A percentile compares a stretch with the other conserved stretches of the same genome.
Evolutionary conservation across 1,140 invertebrate species (phyloP).

Genomic region (Bathynomus jamesi): DNA sequence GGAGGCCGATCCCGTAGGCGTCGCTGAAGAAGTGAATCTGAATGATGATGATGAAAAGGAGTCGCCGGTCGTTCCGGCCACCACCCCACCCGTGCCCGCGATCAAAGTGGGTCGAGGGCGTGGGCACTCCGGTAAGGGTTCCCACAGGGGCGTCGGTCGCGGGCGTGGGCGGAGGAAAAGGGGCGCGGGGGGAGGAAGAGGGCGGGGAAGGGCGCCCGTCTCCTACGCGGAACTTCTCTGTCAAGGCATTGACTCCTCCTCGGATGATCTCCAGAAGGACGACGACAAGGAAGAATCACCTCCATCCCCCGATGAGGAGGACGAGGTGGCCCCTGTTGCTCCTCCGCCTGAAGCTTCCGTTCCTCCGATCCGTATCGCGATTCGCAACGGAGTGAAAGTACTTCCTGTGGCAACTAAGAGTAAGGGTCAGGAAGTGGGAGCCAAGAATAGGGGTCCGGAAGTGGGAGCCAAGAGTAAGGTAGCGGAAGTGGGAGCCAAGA

Average conservation of each 20-base stretch:
- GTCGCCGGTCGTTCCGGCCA: not conserved
- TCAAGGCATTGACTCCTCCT: not conserved
- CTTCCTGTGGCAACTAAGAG: slow-evolving; percentile 40
- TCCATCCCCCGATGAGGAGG: slow-evolving; percentile 7
- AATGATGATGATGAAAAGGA: not conserved
- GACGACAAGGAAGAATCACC: not conserved
- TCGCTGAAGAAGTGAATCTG: not conserved
- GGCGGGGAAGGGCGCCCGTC: not conserved
- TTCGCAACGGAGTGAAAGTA: slow-evolving; percentile 62
- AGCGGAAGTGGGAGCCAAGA: too few species aligned
- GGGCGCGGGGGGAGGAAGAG: not conserved
- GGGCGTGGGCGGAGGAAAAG: not conserved
- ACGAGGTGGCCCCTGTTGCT: not conserved
- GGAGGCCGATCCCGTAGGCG: not conserved
- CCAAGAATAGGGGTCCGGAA: too few species aligned
- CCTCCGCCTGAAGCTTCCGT: slow-evolving; percentile 7
- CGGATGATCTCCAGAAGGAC: not conserved
- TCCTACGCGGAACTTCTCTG: not conserved
- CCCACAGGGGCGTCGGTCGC: not conserved
- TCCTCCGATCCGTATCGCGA: slow-evolving; percentile 49
- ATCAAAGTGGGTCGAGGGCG: not conserved
- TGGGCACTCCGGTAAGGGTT: not conserved
- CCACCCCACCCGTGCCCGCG: not conserved
- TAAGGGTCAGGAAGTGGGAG: too few species aligned
- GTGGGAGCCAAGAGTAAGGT: too few species aligned